Evolutionary conservation across 2,888 invertebrate species (phyloP), one percentile per base, ranked within the genome.

Genomic region (Salpingus planirostris): DNA sequence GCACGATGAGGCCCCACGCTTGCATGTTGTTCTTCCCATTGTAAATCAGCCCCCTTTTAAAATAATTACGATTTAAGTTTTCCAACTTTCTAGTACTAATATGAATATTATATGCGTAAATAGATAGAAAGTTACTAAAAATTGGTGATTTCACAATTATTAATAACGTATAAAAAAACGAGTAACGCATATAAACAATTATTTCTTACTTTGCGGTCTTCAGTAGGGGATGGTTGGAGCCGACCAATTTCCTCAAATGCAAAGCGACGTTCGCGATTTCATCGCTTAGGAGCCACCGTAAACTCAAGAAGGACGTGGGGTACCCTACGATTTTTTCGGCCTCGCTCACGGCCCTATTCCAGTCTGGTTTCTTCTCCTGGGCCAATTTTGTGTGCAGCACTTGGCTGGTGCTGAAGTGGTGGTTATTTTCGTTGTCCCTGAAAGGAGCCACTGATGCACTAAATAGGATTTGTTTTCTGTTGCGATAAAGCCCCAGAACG

Each of bases 241-340:
- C 92, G 29, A 95, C 86, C 31, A 96, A 67, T 66, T 91, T 93
- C 43, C 90, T 74, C 42, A 95, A 69, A 60, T 95, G 89, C 29
- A 88, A 66, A 1, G 92, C 92, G 31, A 95, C 84, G 66, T 91
- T 93, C 0, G 92, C 91, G 36, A 95, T 82, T 68, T 95, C 93
- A 61, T 95, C 95, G 60, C 88, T 92, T 15, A 95, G 66, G n/a
- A 95, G 69, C 84, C 91, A 93, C 38, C 92, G 73, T 12, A 95
- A 68, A 58, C 87, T 92, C 36, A 93, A 69, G 62, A 92, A 92
- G 3, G 93, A 92, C 2, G 93, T 92, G 3, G 95, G 91, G 67
- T 95, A 95, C 2, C 93, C 93, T 15, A 96, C 92, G 42, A 95
- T 84, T 67, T 90, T 91, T 67, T 95, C 95, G 8, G 93, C 95